Evolutionary conservation across 2,888 invertebrate genomes (phyloP), one percentile per base, ranked within the genome.

Genomic region (Calameuta idolon): DNA sequence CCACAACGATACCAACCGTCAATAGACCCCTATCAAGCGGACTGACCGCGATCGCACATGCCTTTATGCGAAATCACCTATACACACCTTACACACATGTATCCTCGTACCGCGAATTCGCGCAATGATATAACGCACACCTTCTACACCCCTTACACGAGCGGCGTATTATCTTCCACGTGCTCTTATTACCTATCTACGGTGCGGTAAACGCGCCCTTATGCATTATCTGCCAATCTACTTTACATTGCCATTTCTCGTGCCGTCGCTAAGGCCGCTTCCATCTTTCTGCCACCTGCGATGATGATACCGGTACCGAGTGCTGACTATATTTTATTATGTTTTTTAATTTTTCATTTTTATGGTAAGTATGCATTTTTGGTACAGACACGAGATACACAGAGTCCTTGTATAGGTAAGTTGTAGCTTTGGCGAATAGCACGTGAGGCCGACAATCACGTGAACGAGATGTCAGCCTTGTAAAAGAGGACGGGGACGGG

Each of bases 11-110:
- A 55, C 55, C 55, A 34, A 35, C 37, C 74, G 74, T 74, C 34
- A 74, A 74, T 74, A 74, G 55, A 12, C 74, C 74, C 37, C 74
- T 74, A 74, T 74, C 74, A 35, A 74, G 74, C 37, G 23, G 31
- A 31, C 71, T 71, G 31, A 34, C 31, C 71, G 71, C 71, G 71
- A 34, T 71, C 9, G 55, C 23, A 15, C 55, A 55, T 55, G 55
- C 55, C 55, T 55, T 23, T 55, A 23, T 23, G 23, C 55, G 55
- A 55, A 55, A 55, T 23, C 55, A 55, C 55, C 1, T 55, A 55
- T 71, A 71, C 30, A 3, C 31, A 9, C 23, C 30, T 34, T 34
- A 74, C 31, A 4, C 12, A 33, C 12, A 1, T 71, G 31, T 5
- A 34, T 31, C 71, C 33, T 74, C 23, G 31, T 34, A 34, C 34